These are phyloP conservation scores for Dendrophyllia cribrosa DNA, from an alignment of 64 coral and sea anemone genomes.

Conservation along the genomic window DNA sequence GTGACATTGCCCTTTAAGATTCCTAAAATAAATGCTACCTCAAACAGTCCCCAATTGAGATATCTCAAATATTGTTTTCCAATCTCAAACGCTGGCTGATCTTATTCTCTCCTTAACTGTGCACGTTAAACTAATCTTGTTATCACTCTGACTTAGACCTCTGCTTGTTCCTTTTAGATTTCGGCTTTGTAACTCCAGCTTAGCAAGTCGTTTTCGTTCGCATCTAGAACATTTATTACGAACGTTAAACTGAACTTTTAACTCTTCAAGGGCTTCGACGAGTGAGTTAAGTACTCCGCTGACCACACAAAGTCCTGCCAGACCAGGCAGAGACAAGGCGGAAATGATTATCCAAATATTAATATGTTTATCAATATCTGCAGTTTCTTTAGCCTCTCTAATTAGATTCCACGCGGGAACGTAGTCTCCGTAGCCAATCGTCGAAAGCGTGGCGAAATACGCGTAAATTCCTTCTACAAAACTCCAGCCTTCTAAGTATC, in stretches of 20 bases:
- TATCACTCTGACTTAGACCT: neutral
- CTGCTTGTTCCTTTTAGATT: neutral
- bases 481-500: slow-evolving; percentile 45
- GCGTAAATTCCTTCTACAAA: slow-evolving; percentile 60
- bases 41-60: too few species aligned
- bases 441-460: slow-evolving; percentile 38
- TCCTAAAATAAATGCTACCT: too few species aligned
- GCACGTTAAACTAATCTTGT: neutral
- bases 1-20: too few species aligned
- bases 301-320: slow-evolving; percentile 2
- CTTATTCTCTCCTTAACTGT: neutral
- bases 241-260: neutral
- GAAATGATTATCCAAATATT: neutral
- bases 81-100: neutral
- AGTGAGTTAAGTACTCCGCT: neutral
- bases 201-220: neutral
- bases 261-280: neutral
- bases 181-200: too few species aligned
- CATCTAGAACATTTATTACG: neutral
- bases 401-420: neutral
- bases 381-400: neutral
- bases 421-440: slow-evolving; percentile 70
- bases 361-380: neutral
- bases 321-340: neutral
- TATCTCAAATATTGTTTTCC: too few species aligned